Evolutionary conservation across 2,888 invertebrate genomes (phyloP).

Genomic region (Xanthostigma xanthostigma): DNA sequence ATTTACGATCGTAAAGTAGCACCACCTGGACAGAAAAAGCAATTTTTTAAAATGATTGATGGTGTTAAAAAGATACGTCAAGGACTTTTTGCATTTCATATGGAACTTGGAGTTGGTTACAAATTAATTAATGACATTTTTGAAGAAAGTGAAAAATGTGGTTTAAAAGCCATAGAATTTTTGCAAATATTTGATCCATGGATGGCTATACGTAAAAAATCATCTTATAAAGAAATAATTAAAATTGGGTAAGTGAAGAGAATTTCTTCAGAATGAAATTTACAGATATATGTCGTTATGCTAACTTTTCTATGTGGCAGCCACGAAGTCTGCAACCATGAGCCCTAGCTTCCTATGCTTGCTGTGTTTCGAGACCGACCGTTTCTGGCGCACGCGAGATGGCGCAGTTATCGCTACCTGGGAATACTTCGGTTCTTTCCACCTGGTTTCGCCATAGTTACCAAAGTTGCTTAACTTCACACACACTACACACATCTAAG

Average conservation of each 20-base stretch:
- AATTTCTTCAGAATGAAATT: neutral
- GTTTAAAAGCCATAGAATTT: slow-evolving; percentile 43
- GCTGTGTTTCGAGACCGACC: no score
- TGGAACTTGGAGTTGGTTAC: slow-evolving; percentile 48
- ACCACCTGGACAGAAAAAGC: slow-evolving; percentile 37
- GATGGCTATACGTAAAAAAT: slow-evolving; percentile 36
- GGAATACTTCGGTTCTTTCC: no score
- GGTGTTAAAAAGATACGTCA: slow-evolving; percentile 41
- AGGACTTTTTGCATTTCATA: slow-evolving; percentile 52
- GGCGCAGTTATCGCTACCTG: no score
- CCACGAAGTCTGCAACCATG: no score
- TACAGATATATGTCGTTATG: neutral
- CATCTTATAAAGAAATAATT: slow-evolving; percentile 36
- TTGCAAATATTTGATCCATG: slow-evolving; percentile 38
- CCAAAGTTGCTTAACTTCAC: no score
- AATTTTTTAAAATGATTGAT: slow-evolving; percentile 41
- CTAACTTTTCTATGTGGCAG: no score
- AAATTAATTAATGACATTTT: slow-evolving; percentile 51
- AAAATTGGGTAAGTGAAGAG: slow-evolving; percentile 33
- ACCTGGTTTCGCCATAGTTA: no score
- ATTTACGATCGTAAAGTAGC: slow-evolving; percentile 47
- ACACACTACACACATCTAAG: no score
- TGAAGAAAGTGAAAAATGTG: slow-evolving; percentile 54
- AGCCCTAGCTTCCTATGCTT: no score
- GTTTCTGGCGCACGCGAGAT: no score